Base-by-base conservation (phyloP, 1,140 invertebrate genomes). In the Bemisia tabaci region DNA sequence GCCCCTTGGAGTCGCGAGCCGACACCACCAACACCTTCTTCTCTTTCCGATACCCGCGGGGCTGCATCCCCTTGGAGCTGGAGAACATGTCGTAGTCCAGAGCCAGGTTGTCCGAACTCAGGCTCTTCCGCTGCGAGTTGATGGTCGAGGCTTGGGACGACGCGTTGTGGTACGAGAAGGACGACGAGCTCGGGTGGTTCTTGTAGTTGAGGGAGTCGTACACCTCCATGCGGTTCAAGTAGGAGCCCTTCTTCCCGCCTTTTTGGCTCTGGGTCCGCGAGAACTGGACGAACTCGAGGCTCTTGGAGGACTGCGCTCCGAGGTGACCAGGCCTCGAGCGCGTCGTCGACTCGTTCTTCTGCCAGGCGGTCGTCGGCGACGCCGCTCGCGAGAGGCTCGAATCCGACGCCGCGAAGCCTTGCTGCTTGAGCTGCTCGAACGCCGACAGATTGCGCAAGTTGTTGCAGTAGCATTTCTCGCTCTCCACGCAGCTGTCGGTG, bases 381-480 rank as follows among this genome's bases (percentile, higher is more conserved):
- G 73, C 69, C 48, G 71, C 70, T 33, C 73, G 69, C 17, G 75
- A 74, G 21, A 81, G 67, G n/a, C 77, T 81, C 22, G 76, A 76
- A 68, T 83, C 80, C 2, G 79, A 75, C 5, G 80, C 79, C 22
- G 82, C 78, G 62, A 83, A 82, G 12, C 82, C 81, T 27, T 78
- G 77, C 67, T 82, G 78, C 39, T 78, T 76, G 1, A 84, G 70
- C 69, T 83, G 80, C 63, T 82, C 79, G 39, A 82, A 71, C 26
- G 62, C 17, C 2, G 76, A 74, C 33, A 78, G 75, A 68, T 70
- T 60, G 65, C 70, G 67, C 21, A 74, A 70, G 48, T 70, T 62
- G 25, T 64, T 63, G 75, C 91, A 94, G 73, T 94, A 94, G 74
- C 91, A 94, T 74, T 92, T 92, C 73, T 92, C 91, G 74, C 88